phyloP scores from a whole-genome alignment of 2,888 invertebrate genomes.

The Tupiocoris notatus region DNA sequence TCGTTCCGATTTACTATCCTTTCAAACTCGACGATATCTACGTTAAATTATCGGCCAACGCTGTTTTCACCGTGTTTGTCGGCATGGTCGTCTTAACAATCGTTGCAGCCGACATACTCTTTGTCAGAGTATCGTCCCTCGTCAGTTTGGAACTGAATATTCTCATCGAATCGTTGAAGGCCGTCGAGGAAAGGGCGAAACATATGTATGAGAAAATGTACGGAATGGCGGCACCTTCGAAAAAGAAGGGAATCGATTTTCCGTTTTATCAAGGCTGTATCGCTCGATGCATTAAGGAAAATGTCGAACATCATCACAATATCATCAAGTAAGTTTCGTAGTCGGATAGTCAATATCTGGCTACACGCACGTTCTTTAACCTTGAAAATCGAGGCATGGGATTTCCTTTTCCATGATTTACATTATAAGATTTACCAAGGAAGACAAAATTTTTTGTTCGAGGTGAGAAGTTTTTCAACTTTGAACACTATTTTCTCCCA shows the following conservation, averaged over 20 bases:
- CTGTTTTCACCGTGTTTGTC: background rate
- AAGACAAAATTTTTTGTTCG: no score
- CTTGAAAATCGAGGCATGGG: no score
- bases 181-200: conserved; percentile 6
- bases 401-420: no score
- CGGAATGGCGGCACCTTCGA: background rate
- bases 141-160: background rate
- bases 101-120: conserved; percentile 13
- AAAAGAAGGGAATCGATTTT: background rate
- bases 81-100: conserved; percentile 4
- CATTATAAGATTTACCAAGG: no score
- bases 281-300: conserved; percentile 13
- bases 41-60: background rate
- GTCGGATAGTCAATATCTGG: no score
- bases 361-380: no score
- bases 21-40: background rate
- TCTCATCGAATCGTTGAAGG: conserved; percentile 10
- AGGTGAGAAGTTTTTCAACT: no score
- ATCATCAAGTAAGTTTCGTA: conserved; percentile 12
- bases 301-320: conserved; percentile 16
- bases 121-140: conserved; percentile 6
- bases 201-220: background rate
- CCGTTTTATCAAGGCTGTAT: conserved; percentile 19
- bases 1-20: conserved; percentile 12
- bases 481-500: no score